Evolutionary conservation across 2,888 invertebrate species (phyloP).

Genomic region (Andrena fulva): DNA sequence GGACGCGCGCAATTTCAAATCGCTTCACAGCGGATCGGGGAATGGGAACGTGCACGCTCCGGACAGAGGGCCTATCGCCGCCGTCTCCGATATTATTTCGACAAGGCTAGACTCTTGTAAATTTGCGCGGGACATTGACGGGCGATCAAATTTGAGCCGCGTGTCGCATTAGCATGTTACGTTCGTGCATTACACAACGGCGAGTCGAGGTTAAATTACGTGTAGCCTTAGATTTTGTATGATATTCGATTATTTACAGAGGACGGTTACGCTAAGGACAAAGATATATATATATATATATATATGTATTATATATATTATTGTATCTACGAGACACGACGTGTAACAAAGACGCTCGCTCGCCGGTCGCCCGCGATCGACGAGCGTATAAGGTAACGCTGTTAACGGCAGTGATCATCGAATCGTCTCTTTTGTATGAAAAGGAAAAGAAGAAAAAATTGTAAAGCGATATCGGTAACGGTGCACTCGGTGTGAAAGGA

Average conservation of each 20-base stretch:
- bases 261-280: conserved; percentile 61
- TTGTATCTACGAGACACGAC: conserved; percentile 57
- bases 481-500: conserved; percentile 77
- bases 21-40: conserved; percentile 23
- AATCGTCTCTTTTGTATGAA: conserved; percentile 72
- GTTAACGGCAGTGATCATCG: conserved; percentile 64
- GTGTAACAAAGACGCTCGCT: conserved; percentile 57
- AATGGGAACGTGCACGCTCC: background rate
- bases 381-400: conserved; percentile 25
- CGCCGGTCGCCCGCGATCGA: no score
- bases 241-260: conserved; percentile 69
- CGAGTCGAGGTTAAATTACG: conserved; percentile 67
- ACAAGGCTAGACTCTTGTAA: conserved; percentile 62
- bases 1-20: conserved; percentile 41
- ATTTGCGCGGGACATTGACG: conserved; percentile 43
- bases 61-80: conserved; percentile 44
- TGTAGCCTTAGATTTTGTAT: conserved; percentile 77
- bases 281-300: conserved; percentile 51
- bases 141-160: conserved; percentile 32
- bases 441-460: conserved; percentile 52
- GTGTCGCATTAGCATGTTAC: conserved; percentile 63
- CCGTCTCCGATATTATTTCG: conserved; percentile 57
- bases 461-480: conserved; percentile 71
- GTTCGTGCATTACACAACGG: conserved; percentile 64
- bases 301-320: conserved; percentile 53